phyloP scores from a whole-genome alignment of 2,113 vertebrate species.

The Carassius auratus region DNA sequence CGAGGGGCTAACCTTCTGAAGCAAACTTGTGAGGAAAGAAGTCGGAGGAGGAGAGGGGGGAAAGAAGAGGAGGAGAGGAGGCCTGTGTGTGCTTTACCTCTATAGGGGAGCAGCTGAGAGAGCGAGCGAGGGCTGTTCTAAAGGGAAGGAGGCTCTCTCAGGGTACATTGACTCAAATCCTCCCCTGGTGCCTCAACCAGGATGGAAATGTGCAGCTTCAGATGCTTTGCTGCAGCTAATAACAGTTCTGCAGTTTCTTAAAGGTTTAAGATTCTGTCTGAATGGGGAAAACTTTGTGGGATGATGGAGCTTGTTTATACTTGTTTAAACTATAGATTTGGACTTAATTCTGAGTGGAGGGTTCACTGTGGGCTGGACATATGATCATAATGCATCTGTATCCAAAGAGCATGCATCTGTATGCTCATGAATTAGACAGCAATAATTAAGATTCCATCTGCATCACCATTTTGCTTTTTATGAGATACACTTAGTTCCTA shows the following conservation, averaged over 20 bases:
- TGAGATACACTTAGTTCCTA: neutral
- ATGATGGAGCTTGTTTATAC: neutral
- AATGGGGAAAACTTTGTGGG: neutral
- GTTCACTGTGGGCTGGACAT: neutral
- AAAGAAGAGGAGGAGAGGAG: constrained; percentile 43
- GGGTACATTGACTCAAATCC: constrained; percentile 47
- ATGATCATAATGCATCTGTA: neutral
- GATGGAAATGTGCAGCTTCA: constrained; percentile 34
- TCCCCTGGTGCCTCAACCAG: constrained; percentile 46
- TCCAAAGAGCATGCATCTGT: neutral
- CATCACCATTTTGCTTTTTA: neutral
- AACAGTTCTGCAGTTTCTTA: constrained; percentile 15
- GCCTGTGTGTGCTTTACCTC: constrained; percentile 46
- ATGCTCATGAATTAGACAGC: neutral
- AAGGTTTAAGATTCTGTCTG: neutral
- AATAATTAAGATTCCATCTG: neutral
- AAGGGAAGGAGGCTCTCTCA: constrained; percentile 40
- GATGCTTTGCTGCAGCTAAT: constrained; percentile 9
- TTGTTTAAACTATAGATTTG: neutral
- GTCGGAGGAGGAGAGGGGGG: constrained; percentile 57
- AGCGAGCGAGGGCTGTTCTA: constrained; percentile 47
- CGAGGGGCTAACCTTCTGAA: constrained; percentile 79
- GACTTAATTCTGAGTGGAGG: neutral
- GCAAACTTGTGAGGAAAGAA: constrained; percentile 76
- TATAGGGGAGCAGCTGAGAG: constrained; percentile 52